Evolutionary conservation across 2,888 invertebrate genomes (phyloP), one percentile per base, ranked within the genome.

Genomic region (Sinotaia quadrata): DNA sequence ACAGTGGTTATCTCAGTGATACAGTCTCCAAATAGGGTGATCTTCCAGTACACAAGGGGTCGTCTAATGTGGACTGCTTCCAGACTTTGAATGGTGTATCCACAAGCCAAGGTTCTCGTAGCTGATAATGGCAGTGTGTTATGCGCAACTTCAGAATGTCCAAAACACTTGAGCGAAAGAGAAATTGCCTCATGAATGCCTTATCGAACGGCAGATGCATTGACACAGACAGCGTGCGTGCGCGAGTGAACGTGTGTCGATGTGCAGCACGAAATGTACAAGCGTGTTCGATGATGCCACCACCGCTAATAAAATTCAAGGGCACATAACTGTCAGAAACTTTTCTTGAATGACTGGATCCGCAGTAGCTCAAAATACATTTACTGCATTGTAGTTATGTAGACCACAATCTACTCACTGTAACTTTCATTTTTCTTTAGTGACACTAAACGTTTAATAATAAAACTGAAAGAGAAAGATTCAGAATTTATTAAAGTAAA

Each of bases 121-220:
- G 56, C 65, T 65, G 18, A 65, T 56, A 21, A 47, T 41, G 15
- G 65, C 65, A 10, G 33, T 65, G 65, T 8, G 65, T 65, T 54
- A 65, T 65, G 7, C 33, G 56, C 4, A 56, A 65, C 37, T 65
- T 65, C 0, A 52, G 65, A 21, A 65, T 65, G 15, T 56, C 65
- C 24, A 65, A 44, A 27, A 47, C 52, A 56, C 33, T 44, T 31
- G 37, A 33, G 44, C 47, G 56, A 10, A 56, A 56, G 56, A 65
- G 65, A 44, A 33, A 44, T 52, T 54, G 65, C 65, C 56, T 54
- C 65, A 65, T 65, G 31, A 65, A 65, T 56, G 44, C 41, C 60
- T 60, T 56, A 65, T 54, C 56, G 33, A 65, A 34, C 63, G 27
- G 54, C 65, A 56, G 65, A 54, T 37, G 56, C 65, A 65, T 65